phyloP scores from a whole-genome alignment of 2,797 vertebrate genomes.

The Brachyalestes nurse region DNA sequence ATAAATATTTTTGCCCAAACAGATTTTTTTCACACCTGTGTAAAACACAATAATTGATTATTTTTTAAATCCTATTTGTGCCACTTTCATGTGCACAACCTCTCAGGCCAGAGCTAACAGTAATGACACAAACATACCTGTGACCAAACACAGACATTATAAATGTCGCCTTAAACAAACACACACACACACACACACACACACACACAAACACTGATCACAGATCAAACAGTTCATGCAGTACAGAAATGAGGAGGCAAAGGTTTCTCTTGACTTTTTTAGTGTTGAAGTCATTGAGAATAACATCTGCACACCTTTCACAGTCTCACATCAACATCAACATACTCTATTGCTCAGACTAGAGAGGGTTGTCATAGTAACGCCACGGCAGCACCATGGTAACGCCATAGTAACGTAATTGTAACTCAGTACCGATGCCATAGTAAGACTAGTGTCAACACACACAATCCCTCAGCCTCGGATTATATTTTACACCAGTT shows the following conservation, averaged over 20 bases:
- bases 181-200: too few species aligned
- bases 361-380: constrained; percentile 55
- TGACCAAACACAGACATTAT: too few species aligned
- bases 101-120: not conserved
- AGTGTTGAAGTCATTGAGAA: constrained; percentile 44
- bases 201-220: not conserved
- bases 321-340: constrained; percentile 50
- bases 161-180: too few species aligned
- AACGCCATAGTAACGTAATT: constrained; percentile 48
- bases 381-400: constrained; percentile 54
- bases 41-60: too few species aligned
- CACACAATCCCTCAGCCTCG: constrained; percentile 40
- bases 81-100: not conserved
- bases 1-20: too few species aligned
- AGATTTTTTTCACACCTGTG: too few species aligned
- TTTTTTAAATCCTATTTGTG: not conserved
- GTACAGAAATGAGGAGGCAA: constrained; percentile 4
- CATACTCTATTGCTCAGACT: constrained; percentile 59
- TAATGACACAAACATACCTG: not conserved
- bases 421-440: constrained; percentile 47
- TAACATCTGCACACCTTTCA: constrained; percentile 49
- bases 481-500: constrained; percentile 44
- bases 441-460: constrained; percentile 48
- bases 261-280: constrained; percentile 49
- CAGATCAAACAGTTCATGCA: constrained; percentile 6